These are phyloP conservation scores for Megastigmus dorsalis DNA, from an alignment of 2,888 invertebrate genomes.

Conservation along the genomic window DNA sequence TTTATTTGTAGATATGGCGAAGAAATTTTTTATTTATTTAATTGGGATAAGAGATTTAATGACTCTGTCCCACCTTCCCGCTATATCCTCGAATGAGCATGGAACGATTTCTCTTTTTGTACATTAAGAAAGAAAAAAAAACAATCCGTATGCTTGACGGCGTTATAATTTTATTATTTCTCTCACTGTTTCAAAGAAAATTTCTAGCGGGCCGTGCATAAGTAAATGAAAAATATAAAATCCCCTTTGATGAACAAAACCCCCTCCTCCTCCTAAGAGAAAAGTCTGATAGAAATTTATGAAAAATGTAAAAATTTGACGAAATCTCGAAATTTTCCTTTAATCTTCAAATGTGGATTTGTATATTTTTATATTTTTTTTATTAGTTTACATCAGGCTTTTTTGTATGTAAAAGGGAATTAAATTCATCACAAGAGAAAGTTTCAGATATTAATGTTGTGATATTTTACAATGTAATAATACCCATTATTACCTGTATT, in stretches of 20 bases:
- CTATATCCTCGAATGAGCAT: conserved; percentile 51
- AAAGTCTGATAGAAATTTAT: conserved; percentile 48
- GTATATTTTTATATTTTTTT: conserved; percentile 47
- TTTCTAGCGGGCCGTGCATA: conserved; percentile 10
- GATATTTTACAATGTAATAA: conserved; percentile 73
- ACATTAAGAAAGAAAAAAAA: conserved; percentile 55
- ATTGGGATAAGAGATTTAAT: conserved; percentile 31
- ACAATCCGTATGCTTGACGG: conserved; percentile 23
- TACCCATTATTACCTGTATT: conserved; percentile 69
- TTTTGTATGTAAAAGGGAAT: conserved; percentile 48
- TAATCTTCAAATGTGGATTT: conserved; percentile 40
- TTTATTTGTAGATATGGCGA: conserved; percentile 47
- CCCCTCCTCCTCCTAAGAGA: conserved; percentile 9
- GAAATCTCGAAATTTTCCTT: conserved; percentile 38
- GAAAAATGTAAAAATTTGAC: conserved; percentile 38
- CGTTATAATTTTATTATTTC: conserved; percentile 46
- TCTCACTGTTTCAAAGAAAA: conserved; percentile 22
- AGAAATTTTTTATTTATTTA: conserved; percentile 51
- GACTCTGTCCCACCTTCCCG: background rate
- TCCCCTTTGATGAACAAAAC: conserved; percentile 21
- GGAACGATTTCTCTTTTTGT: conserved; percentile 59
- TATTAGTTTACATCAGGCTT: conserved; percentile 38
- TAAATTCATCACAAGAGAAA: conserved; percentile 60
- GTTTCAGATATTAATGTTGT: conserved; percentile 71
- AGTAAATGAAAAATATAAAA: conserved; percentile 21